A percentile compares a stretch with the other conserved stretches of the same genome.
Evolutionary conservation across 1,140 invertebrate species (phyloP).

Genomic region (Drosophila ironensis): DNA sequence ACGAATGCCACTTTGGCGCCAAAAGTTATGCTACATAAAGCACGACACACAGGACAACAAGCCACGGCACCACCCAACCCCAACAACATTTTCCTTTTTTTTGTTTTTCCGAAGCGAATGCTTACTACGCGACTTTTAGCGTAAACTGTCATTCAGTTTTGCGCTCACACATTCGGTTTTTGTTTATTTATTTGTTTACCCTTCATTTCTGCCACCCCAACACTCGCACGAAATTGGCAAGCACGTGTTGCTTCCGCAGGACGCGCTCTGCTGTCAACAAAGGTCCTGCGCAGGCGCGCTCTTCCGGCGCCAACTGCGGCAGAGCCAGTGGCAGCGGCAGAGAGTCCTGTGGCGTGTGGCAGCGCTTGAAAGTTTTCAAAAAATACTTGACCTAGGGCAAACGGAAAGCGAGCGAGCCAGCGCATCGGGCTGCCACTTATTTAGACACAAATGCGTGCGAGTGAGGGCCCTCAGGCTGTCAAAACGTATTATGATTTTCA

Average conservation of each 20-base stretch:
- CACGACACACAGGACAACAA: slow-evolving; percentile 27
- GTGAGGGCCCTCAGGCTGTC: slow-evolving; percentile 47
- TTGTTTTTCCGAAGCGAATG: not conserved
- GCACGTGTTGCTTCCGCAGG: slow-evolving; percentile 61
- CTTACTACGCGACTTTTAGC: slow-evolving; percentile 62
- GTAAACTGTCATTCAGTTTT: slow-evolving; percentile 68
- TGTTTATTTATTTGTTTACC: slow-evolving; percentile 67
- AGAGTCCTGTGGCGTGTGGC: slow-evolving; percentile 4
- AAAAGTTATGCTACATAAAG: slow-evolving; percentile 69
- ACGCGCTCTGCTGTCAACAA: slow-evolving; percentile 54
- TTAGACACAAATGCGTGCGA: slow-evolving; percentile 27
- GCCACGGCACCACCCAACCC: not conserved
- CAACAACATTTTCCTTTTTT: not conserved
- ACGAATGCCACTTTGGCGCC: slow-evolving; percentile 61
- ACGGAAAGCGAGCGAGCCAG: slow-evolving; percentile 31
- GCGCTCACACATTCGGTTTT: slow-evolving; percentile 29
- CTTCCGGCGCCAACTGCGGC: slow-evolving; percentile 34
- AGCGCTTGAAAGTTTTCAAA: slow-evolving; percentile 38
- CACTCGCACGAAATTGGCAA: slow-evolving; percentile 20
- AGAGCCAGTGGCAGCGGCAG: slow-evolving; percentile 6
- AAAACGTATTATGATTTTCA: slow-evolving; percentile 70
- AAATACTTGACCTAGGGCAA: slow-evolving; percentile 72
- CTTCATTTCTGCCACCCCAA: slow-evolving; percentile 34
- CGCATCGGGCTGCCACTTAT: slow-evolving; percentile 47
- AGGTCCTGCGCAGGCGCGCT: slow-evolving; percentile 46